A percentile compares a stretch with the other conserved stretches of the same genome.
Evolutionary conservation across 92 coral and sea anemone genomes (phyloP).

Genomic region (Parazoanthus swiftii): DNA sequence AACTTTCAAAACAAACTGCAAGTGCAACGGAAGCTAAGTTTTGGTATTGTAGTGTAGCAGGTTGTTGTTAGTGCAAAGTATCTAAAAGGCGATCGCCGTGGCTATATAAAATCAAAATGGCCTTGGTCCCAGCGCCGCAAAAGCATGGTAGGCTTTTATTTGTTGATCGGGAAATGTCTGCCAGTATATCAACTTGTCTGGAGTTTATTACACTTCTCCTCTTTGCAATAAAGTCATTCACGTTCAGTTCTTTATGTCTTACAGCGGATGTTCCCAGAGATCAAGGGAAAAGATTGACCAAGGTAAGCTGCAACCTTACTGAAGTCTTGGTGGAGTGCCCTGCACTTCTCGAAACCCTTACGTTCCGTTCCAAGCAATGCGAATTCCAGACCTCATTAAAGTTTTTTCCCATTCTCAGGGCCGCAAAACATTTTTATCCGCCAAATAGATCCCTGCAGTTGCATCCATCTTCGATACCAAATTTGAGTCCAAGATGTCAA

Average conservation of each 20-base stretch:
- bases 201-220: neutral
- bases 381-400: too few relatives aligned
- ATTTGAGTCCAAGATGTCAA: too few relatives aligned
- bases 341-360: too few relatives aligned
- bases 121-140: neutral
- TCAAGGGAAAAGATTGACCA: conserved; percentile 52
- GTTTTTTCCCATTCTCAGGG: too few relatives aligned
- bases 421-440: too few relatives aligned
- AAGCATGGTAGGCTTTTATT: neutral
- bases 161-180: neutral
- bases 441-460: too few relatives aligned
- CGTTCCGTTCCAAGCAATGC: too few relatives aligned
- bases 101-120: neutral
- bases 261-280: neutral
- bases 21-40: conserved; percentile 24
- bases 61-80: neutral
- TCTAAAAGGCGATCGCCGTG: neutral
- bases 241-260: neutral
- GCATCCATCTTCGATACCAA: too few relatives aligned
- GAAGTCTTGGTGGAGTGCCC: too few relatives aligned
- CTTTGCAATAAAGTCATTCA: neutral
- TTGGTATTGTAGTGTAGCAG: neutral
- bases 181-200: neutral
- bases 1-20: conserved; percentile 50
- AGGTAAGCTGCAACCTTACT: conserved; percentile 35